Percentiles rank a stretch among this genome's conserved stretches.
Evolutionary conservation across 2,888 invertebrate species (phyloP).

Genomic region (Pterobdella sp.): DNA sequence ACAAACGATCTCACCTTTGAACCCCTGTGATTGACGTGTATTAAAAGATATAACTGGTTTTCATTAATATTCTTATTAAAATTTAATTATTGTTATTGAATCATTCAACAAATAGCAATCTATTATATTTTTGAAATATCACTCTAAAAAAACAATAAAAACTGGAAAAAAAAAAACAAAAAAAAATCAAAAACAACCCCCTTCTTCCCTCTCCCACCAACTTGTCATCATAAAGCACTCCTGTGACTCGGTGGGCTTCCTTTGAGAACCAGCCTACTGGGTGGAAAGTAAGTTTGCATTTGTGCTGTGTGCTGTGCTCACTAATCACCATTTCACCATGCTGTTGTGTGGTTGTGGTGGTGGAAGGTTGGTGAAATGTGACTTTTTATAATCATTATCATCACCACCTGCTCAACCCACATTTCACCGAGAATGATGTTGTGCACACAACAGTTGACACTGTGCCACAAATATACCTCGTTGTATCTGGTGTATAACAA

Average conservation of each 20-base stretch:
- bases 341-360: slow-evolving; percentile 44
- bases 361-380: too few species aligned
- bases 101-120: not conserved
- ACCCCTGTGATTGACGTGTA: slow-evolving; percentile 54
- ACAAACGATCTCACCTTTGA: slow-evolving; percentile 49
- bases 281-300: slow-evolving; percentile 75
- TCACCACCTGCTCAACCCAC: slow-evolving; percentile 77
- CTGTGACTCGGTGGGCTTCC: slow-evolving; percentile 80
- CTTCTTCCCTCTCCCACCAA: slow-evolving; percentile 52
- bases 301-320: slow-evolving; percentile 53
- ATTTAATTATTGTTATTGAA: slow-evolving; percentile 14
- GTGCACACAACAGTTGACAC: slow-evolving; percentile 89
- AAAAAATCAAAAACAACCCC: not conserved
- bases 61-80: not conserved
- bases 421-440: slow-evolving; percentile 90
- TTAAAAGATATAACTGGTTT: not conserved
- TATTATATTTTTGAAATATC: not conserved
- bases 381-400: not conserved
- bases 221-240: slow-evolving; percentile 72
- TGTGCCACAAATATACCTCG: slow-evolving; percentile 87
- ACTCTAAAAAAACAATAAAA: not conserved
- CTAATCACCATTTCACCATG: slow-evolving; percentile 53
- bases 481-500: slow-evolving; percentile 76
- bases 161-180: not conserved
- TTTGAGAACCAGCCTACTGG: slow-evolving; percentile 79